Evolutionary conservation across 1,140 invertebrate species (phyloP).

Genomic region (Atopsyche davidsoni): DNA sequence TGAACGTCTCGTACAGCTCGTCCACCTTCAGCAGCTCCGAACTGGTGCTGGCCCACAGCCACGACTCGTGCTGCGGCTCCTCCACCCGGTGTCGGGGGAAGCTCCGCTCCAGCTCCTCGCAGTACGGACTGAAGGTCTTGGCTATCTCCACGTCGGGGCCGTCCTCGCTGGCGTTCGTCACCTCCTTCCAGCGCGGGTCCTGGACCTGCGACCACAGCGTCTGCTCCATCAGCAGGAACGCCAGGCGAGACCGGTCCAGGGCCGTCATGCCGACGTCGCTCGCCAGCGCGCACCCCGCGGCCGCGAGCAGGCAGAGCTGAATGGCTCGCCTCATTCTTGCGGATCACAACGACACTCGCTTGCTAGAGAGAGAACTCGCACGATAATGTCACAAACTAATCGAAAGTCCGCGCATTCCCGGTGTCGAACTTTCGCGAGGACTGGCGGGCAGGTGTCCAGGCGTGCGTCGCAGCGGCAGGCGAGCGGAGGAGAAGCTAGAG

Average conservation of each 20-base stretch:
- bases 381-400: no score
- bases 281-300: no score
- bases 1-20: conserved; percentile 54
- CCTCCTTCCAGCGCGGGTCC: conserved; percentile 40
- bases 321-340: no score
- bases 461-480: no score
- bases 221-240: conserved; percentile 49
- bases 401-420: no score
- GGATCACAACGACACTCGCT: no score
- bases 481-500: no score
- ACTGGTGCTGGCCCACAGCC: conserved; percentile 51
- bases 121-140: conserved; percentile 49
- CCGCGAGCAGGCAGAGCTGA: no score
- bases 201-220: conserved; percentile 45
- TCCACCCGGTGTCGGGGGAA: conserved; percentile 36
- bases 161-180: conserved; percentile 31
- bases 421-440: no score
- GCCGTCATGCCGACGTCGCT: no score
- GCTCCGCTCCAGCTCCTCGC: conserved; percentile 40
- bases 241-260: conserved; percentile 51
- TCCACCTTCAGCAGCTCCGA: conserved; percentile 51
- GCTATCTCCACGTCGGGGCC: conserved; percentile 50
- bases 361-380: no score
- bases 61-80: conserved; percentile 43
- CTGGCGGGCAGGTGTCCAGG: no score